Evolutionary conservation across 2,888 invertebrate genomes (phyloP), one percentile per base, ranked within the genome.

Genomic region (Amphipyra tragopoginis): DNA sequence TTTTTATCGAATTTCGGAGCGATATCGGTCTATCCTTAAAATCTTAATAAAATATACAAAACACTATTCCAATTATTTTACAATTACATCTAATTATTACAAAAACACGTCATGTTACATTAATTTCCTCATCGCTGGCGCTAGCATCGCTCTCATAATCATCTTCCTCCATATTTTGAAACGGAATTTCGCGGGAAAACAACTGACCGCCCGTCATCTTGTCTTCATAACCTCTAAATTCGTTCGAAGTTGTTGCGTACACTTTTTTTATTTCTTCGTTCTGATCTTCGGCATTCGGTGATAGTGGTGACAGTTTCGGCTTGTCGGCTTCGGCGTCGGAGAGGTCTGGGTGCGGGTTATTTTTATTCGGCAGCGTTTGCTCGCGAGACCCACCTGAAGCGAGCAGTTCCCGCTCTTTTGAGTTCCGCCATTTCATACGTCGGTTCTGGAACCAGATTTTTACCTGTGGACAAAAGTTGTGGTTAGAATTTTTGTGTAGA

Each of bases 361-460:
- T 98, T 89, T 99, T 99, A 90, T 98, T 99, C 0, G 99, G 99
- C 26, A 99, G 94, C 0, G 99, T 99, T 90, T 99, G 98, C 85
- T 99, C 99, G 33, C 99, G 96, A 7, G 98, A 98, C 1, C 99
- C 99, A 0, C 99, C 99, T 15, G 97, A 97, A 0, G 99, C 99
- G 26, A 99, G 94, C 0, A 99, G 96, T 90, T 99, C 99, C 36
- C 99, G 96, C 90, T 99, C 99, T 93, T 99, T 99, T 5, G 98
- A 98, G 92, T 99, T 99, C 56, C 99, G 96, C 99, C 99, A 99
- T 91, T 98, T 99, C 99, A 99, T 99, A 57, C 99, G 97, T 0
- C 99, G 97, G 89, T 99, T 99, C 96, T 99, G 99, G 92, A 99
- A 99, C 96, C 96, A 96, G 79, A 96, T 96, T 91, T 96, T 96